Percentiles rank a stretch among this genome's conserved stretches.
phyloP scores from a whole-genome alignment of 2,113 vertebrate species.

The Sinocyclocheilus anshuiensis region DNA sequence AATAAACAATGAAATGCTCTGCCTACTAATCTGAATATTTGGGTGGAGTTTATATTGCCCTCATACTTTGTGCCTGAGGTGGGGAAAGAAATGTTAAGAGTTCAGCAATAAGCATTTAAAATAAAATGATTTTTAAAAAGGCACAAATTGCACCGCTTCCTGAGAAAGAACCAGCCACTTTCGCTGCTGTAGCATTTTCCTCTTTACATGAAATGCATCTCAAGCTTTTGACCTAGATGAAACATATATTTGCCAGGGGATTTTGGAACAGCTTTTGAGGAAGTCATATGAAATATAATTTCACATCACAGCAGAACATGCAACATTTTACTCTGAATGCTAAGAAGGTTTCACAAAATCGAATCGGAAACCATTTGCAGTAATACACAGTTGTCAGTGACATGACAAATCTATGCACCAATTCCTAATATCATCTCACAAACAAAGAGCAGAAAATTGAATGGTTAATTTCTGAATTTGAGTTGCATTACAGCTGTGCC shows the following conservation, averaged over 20 bases:
- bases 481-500: constrained; percentile 66
- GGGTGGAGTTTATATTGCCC: neutral
- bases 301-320: constrained; percentile 47
- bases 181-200: constrained; percentile 62
- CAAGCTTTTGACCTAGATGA: constrained; percentile 70
- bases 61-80: neutral
- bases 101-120: no score
- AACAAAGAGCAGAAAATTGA: constrained; percentile 47
- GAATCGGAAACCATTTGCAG: neutral
- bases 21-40: neutral
- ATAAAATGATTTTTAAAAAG: neutral
- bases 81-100: neutral
- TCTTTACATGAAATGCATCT: constrained; percentile 62
- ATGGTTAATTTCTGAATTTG: constrained; percentile 71
- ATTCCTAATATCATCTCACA: constrained; percentile 29
- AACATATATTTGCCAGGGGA: constrained; percentile 60
- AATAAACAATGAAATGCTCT: neutral
- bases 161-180: constrained; percentile 44
- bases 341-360: constrained; percentile 11
- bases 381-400: neutral
- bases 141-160: neutral
- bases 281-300: constrained; percentile 45
- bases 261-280: constrained; percentile 57
- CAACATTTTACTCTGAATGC: constrained; percentile 18
- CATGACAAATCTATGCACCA: constrained; percentile 27